phyloP scores from a whole-genome alignment of 1,140 invertebrate species.

The Caenorhabditis brenneri region DNA sequence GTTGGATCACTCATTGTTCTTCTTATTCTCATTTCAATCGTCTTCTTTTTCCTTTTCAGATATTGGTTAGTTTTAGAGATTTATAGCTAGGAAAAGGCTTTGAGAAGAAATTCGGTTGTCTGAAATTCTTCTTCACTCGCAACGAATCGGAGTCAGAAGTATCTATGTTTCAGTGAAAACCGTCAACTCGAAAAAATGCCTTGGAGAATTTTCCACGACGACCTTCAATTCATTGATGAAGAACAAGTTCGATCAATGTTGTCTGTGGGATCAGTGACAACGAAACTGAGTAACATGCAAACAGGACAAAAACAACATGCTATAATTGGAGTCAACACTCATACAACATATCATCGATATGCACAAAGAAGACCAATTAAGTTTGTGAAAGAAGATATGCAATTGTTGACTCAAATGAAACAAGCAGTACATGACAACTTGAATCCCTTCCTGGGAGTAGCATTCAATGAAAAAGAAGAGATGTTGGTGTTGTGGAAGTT shows the following conservation, averaged over 20 bases:
- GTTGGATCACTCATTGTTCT: conserved; percentile 57
- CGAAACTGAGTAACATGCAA: conserved; percentile 67
- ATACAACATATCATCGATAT: conserved; percentile 66
- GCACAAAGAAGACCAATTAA: conserved; percentile 64
- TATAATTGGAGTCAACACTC: conserved; percentile 69
- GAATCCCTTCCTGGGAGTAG: conserved; percentile 69
- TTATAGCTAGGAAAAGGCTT: too few relatives aligned
- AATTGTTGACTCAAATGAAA: conserved; percentile 64
- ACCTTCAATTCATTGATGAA: conserved; percentile 68
- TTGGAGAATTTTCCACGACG: conserved; percentile 68
- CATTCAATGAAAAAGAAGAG: conserved; percentile 70
- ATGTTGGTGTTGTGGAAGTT: conserved; percentile 70
- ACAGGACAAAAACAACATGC: conserved; percentile 64
- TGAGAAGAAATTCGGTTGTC: too few relatives aligned
- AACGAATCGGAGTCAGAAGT: too few relatives aligned
- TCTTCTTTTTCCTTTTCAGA: conserved; percentile 58
- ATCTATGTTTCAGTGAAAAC: conserved; percentile 60
- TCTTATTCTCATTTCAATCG: conserved; percentile 58
- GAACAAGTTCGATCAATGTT: conserved; percentile 67
- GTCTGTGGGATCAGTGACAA: conserved; percentile 67
- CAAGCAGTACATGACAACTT: conserved; percentile 68
- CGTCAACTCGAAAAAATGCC: conserved; percentile 68
- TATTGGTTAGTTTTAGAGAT: conserved; percentile 62
- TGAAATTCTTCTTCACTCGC: too few relatives aligned
- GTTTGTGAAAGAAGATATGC: conserved; percentile 64